A percentile compares a stretch with the other conserved stretches of the same genome.
phyloP scores from a whole-genome alignment of 2,113 vertebrate species.

The Gavialis gangeticus region DNA sequence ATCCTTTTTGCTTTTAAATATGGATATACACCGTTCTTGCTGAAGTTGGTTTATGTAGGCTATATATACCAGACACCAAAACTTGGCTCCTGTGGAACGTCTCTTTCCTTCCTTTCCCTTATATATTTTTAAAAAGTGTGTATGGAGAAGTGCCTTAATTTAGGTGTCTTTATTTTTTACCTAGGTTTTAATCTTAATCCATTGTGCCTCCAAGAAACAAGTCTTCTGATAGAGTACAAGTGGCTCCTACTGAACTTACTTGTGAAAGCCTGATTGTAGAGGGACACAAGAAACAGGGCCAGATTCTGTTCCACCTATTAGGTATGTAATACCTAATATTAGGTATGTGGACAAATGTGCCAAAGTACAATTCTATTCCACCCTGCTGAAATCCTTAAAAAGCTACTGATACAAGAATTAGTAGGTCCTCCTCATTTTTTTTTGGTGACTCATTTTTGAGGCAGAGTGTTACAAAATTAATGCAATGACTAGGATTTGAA shows the following conservation, averaged over 20 bases:
- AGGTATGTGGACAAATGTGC: too few relatives aligned
- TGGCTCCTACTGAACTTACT: neutral
- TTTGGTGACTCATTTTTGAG: too few relatives aligned
- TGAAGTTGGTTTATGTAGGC: neutral
- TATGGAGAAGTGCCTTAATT: neutral
- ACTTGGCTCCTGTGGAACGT: accelerated
- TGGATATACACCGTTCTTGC: neutral
- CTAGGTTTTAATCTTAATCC: neutral
- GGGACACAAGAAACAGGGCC: neutral
- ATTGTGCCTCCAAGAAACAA: neutral
- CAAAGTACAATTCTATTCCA: too few relatives aligned
- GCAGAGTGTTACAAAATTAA: too few relatives aligned
- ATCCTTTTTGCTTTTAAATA: neutral
- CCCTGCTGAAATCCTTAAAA: too few relatives aligned
- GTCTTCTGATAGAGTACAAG: neutral
- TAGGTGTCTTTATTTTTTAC: neutral
- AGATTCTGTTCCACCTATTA: neutral
- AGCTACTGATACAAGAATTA: too few relatives aligned
- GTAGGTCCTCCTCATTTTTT: too few relatives aligned
- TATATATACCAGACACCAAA: neutral
- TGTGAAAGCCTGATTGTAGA: neutral
- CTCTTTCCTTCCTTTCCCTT: neutral
- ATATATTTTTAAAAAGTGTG: too few relatives aligned
- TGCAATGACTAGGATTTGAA: too few relatives aligned
- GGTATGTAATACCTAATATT: too few relatives aligned